Conservation (phyloP, 2,113 vertebrate species). For the Onychostruthus taczanowskii region DNA sequence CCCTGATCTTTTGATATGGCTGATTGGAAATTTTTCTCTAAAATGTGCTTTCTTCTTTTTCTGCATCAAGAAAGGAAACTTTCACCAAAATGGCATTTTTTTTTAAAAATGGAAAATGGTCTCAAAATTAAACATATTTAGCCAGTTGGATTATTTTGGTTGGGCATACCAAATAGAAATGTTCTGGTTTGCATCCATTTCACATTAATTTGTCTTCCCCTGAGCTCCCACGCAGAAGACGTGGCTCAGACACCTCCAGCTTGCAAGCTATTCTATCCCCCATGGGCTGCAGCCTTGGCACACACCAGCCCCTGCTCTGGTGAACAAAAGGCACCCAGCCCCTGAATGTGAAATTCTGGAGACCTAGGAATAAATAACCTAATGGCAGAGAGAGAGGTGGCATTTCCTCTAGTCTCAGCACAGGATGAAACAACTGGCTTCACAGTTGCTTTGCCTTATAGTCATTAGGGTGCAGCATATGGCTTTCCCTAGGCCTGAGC, state of each 20-base stretch:
- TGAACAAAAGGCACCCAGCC: not conserved
- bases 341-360: not conserved
- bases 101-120: not conserved
- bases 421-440: not conserved
- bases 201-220: not conserved
- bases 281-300: not conserved
- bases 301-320: not conserved
- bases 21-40: slow-evolving; percentile 27
- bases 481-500: not conserved
- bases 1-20: slow-evolving; percentile 11
- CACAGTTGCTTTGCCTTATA: not conserved
- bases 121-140: slow-evolving; percentile 1
- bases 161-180: not conserved
- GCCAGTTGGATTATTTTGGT: slow-evolving; percentile 9
- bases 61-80: not conserved
- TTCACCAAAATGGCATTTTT: not conserved
- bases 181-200: not conserved
- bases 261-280: not conserved
- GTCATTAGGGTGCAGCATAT: not conserved
- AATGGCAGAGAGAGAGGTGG: not conserved
- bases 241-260: not conserved
- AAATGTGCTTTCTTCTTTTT: not conserved
- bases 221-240: not conserved
- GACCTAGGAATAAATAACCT: not conserved
- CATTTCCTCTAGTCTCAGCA: not conserved